Conservation (phyloP, 2,113 vertebrate genomes). For the Elachura formosa region DNA sequence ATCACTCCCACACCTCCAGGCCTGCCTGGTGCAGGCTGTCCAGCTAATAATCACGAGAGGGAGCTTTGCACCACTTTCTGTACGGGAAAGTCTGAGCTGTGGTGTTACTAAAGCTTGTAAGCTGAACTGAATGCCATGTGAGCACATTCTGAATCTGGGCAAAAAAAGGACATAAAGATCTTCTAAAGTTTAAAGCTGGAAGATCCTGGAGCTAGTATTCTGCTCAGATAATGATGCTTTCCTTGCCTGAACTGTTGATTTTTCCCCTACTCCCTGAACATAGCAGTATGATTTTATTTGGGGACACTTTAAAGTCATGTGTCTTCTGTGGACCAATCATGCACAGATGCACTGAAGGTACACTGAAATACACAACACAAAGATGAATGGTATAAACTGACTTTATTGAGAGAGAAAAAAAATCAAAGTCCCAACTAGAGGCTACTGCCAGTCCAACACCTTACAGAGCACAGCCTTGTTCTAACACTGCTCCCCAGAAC, state of each 20-base stretch:
- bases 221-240: background rate
- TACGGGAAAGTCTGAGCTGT: accelerated
- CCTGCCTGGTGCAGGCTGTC: background rate
- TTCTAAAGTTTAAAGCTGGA: background rate
- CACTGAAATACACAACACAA: background rate
- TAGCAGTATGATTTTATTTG: background rate
- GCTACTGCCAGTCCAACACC: background rate
- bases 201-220: background rate
- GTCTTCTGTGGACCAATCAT: background rate
- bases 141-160: background rate
- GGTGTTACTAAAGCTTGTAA: background rate
- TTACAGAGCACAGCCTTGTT: background rate
- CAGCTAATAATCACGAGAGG: background rate
- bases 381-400: background rate
- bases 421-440: background rate
- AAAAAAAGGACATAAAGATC: background rate
- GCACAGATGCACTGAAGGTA: background rate
- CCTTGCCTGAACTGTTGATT: background rate
- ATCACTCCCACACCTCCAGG: background rate
- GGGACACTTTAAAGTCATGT: background rate
- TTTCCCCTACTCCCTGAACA: background rate
- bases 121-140: background rate
- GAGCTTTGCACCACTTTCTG: background rate
- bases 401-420: background rate
- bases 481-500: background rate